Evolutionary conservation across 2,113 vertebrate genomes (phyloP).

Genomic region (Passer domesticus): DNA sequence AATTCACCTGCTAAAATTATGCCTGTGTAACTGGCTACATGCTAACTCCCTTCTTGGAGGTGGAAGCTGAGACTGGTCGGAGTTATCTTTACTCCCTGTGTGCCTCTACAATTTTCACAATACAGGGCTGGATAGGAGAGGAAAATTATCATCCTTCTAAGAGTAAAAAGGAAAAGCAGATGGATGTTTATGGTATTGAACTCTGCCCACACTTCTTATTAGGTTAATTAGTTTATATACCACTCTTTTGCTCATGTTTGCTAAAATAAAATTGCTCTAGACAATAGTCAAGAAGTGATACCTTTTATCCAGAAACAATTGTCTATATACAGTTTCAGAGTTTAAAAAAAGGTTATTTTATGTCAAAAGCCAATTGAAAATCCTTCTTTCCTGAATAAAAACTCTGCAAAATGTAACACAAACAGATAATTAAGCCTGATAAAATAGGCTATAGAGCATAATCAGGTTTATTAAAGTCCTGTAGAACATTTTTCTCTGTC

Average conservation of each 20-base stretch:
- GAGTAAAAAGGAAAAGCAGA: not conserved
- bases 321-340: not conserved
- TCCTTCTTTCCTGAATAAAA: not conserved
- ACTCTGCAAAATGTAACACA: not conserved
- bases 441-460: not conserved
- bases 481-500: not conserved
- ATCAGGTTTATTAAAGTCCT: not conserved
- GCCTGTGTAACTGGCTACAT: not conserved
- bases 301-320: not conserved
- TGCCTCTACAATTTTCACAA: not conserved
- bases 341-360: constrained; percentile 4
- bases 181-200: not conserved
- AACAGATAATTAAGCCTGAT: not conserved
- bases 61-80: not conserved
- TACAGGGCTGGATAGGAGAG: not conserved
- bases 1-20: not conserved
- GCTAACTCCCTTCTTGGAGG: not conserved
- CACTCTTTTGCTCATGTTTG: not conserved
- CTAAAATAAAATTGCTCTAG: not conserved
- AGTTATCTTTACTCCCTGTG: not conserved
- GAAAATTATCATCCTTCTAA: not conserved
- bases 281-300: not conserved
- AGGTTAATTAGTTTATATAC: not conserved
- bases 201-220: not conserved
- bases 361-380: not conserved